A percentile compares a stretch with the other conserved stretches of the same genome.
These are phyloP conservation scores for Crax fasciolata DNA, from an alignment of 2,797 vertebrate genomes.

Conservation along the genomic window DNA sequence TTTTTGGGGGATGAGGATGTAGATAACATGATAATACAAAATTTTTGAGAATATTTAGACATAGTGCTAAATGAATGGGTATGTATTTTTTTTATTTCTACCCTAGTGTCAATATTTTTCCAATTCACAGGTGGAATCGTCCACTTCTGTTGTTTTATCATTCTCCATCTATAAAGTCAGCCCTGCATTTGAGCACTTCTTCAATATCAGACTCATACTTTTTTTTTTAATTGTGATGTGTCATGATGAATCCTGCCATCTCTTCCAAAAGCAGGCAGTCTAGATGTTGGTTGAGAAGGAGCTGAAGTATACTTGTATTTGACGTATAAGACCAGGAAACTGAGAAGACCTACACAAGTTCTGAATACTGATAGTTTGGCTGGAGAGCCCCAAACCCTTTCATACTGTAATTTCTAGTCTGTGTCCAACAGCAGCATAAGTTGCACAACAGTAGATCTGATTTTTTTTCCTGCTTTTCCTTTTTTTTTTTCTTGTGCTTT, in stretches of 20 bases:
- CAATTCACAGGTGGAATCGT: neutral
- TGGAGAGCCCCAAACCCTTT: neutral
- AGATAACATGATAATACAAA: neutral
- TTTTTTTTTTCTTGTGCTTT: neutral
- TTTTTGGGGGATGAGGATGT: neutral
- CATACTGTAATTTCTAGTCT: neutral
- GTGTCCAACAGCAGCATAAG: neutral
- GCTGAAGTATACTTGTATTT: neutral
- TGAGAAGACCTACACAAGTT: neutral
- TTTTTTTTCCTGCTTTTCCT: neutral
- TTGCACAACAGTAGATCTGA: neutral
- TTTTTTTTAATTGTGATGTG: neutral
- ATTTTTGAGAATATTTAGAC: neutral
- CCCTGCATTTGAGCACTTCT: neutral
- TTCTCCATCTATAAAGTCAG: neutral
- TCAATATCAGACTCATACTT: neutral
- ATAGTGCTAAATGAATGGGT: neutral
- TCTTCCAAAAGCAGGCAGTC: neutral
- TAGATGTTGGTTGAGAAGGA: neutral
- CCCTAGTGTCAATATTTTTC: neutral
- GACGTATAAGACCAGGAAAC: neutral
- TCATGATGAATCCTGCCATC: neutral
- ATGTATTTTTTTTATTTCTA: neutral
- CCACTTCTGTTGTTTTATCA: neutral
- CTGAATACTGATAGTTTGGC: neutral